Percentiles rank a stretch among this genome's conserved stretches.
phyloP scores from a whole-genome alignment of 2,888 invertebrate species.

The Sturmia bella region DNA sequence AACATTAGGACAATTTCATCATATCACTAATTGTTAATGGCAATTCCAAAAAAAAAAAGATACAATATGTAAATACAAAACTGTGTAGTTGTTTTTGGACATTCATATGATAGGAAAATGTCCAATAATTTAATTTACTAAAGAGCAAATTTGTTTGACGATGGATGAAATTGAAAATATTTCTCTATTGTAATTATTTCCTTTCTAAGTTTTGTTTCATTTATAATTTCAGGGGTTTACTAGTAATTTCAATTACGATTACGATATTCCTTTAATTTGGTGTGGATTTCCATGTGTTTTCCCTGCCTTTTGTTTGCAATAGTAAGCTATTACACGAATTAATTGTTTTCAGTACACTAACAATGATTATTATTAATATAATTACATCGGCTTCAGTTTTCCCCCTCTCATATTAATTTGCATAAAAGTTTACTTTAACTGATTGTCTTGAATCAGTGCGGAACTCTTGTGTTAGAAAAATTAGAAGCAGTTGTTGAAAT shows the following conservation, averaged over 20 bases:
- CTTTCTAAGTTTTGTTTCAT: too few relatives aligned
- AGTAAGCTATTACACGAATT: conserved; percentile 22
- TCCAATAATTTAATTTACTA: too few relatives aligned
- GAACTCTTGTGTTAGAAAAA: conserved; percentile 47
- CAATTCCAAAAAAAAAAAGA: too few relatives aligned
- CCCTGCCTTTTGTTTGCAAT: conserved; percentile 10
- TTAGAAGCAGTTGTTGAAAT: conserved; percentile 14
- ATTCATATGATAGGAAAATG: too few relatives aligned
- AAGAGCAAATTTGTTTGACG: too few relatives aligned
- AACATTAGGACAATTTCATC: conserved; percentile 9
- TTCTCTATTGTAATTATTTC: too few relatives aligned
- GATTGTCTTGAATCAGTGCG: conserved; percentile 53
- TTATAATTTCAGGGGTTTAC: neutral
- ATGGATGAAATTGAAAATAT: too few relatives aligned
- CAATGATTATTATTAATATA: conserved; percentile 1
- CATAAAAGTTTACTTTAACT: conserved; percentile 34
- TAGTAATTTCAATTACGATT: neutral
- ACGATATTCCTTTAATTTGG: neutral
- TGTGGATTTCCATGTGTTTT: conserved; percentile 1
- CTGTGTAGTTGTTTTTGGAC: too few relatives aligned
- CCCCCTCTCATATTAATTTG: neutral
- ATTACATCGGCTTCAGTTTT: neutral
- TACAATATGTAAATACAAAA: too few relatives aligned
- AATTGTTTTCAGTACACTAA: conserved; percentile 6
- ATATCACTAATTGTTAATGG: too few relatives aligned